phyloP scores from a whole-genome alignment of 2,797 vertebrate species.

The Bufotes viridis region DNA sequence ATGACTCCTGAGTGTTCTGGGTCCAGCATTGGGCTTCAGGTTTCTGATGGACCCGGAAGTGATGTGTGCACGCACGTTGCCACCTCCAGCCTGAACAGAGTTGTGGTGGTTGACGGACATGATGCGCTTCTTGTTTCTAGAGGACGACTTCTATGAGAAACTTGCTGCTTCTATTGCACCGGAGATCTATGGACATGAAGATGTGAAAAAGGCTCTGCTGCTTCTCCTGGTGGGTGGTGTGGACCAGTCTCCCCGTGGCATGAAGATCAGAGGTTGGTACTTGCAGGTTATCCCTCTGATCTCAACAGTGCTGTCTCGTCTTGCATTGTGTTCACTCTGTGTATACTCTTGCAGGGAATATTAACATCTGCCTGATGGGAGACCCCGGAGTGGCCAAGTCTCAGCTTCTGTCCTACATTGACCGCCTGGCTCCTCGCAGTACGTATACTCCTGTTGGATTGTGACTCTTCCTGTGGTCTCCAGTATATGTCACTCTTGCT shows the following conservation, averaged over 20 bases:
- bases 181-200: slow-evolving; percentile 93
- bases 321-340: not conserved
- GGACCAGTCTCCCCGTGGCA: slow-evolving; percentile 87
- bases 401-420: slow-evolving; percentile 94
- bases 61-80: too few species aligned
- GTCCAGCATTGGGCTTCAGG: too few species aligned
- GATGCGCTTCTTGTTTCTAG: slow-evolving; percentile 67
- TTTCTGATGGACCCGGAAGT: too few species aligned
- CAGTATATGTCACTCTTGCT: not conserved
- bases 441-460: slow-evolving; percentile 67
- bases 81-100: too few species aligned
- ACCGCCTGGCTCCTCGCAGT: slow-evolving; percentile 92
- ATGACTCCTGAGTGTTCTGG: too few species aligned
- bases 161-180: slow-evolving; percentile 90
- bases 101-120: too few species aligned
- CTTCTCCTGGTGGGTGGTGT: slow-evolving; percentile 91
- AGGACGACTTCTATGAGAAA: slow-evolving; percentile 91
- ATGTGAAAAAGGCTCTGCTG: slow-evolving; percentile 93
- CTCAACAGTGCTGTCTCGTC: too few species aligned
- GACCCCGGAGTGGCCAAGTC: slow-evolving; percentile 95
- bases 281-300: not conserved
- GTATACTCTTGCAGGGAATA: slow-evolving; percentile 78
- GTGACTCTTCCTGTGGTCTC: not conserved
- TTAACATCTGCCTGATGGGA: slow-evolving; percentile 95
- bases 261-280: slow-evolving; percentile 90